Conservation (phyloP, 2,888 invertebrate species). For the Nymphalis polychloros region DNA sequence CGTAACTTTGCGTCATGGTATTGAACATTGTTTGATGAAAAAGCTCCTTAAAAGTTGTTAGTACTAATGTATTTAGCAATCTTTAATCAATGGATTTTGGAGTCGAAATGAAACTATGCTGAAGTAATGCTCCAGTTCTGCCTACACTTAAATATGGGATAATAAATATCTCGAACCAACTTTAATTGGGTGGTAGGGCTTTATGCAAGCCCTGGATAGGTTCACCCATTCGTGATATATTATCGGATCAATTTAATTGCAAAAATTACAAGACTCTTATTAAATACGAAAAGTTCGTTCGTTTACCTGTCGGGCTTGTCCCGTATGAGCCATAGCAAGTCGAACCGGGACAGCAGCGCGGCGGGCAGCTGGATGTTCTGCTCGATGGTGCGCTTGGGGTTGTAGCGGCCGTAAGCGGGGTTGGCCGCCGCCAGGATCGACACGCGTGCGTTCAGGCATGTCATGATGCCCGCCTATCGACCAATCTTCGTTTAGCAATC, state of each 20-base stretch:
- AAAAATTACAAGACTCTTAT: no score
- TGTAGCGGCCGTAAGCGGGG: constrained; percentile 99
- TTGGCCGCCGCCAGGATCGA: constrained; percentile 99
- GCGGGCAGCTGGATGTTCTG: constrained; percentile 99
- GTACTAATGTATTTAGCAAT: no score
- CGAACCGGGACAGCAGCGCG: constrained; percentile 97
- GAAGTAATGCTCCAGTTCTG: background rate
- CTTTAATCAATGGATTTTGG: no score
- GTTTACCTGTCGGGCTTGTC: constrained; percentile 85
- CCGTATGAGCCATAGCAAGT: constrained; percentile 97
- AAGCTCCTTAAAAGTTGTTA: no score
- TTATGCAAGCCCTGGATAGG: no score
- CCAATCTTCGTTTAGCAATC: background rate
- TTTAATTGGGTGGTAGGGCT: no score
- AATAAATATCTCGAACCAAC: background rate
- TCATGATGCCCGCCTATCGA: constrained; percentile 96
- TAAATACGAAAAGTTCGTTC: no score
- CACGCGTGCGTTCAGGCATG: constrained; percentile 97
- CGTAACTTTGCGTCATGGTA: no score
- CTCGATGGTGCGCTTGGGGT: constrained; percentile 95
- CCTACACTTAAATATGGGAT: background rate
- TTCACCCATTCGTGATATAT: no score
- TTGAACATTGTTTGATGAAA: no score
- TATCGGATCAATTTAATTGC: no score
- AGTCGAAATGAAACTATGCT: background rate